These are phyloP conservation scores for Microtus oregoni DNA, from an alignment of 2,113 vertebrate genomes.

Conservation along the genomic window DNA sequence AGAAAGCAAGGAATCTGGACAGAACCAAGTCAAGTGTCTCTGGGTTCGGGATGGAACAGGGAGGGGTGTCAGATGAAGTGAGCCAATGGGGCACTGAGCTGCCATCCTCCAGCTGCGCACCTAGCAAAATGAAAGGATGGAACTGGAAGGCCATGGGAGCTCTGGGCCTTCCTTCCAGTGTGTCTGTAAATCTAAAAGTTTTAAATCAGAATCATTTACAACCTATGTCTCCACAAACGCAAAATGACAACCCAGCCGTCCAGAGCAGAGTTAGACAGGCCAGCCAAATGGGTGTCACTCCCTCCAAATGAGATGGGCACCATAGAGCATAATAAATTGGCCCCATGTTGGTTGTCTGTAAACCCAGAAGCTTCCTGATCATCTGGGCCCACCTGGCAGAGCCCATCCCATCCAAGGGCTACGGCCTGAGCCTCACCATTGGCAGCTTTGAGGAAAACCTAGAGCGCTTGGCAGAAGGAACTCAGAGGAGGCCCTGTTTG, in stretches of 20 bases:
- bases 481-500: background rate
- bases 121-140: fast-evolving
- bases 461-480: background rate
- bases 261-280: background rate
- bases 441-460: background rate
- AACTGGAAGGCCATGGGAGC: fast-evolving
- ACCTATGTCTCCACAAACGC: background rate
- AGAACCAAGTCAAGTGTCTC: too few species aligned
- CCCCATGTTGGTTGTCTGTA: too few species aligned
- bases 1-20: background rate
- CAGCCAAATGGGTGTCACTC: background rate
- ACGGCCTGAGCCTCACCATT: background rate
- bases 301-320: too few species aligned
- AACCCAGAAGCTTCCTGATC: too few species aligned
- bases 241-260: background rate
- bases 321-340: background rate
- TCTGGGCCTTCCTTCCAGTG: background rate
- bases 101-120: background rate
- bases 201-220: background rate
- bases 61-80: fast-evolving
- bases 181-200: background rate
- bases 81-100: fast-evolving
- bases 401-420: too few species aligned
- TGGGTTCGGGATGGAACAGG: too few species aligned
- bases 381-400: background rate